Evolutionary conservation across 2,888 invertebrate species (phyloP).

Genomic region (Lymantria monacha): DNA sequence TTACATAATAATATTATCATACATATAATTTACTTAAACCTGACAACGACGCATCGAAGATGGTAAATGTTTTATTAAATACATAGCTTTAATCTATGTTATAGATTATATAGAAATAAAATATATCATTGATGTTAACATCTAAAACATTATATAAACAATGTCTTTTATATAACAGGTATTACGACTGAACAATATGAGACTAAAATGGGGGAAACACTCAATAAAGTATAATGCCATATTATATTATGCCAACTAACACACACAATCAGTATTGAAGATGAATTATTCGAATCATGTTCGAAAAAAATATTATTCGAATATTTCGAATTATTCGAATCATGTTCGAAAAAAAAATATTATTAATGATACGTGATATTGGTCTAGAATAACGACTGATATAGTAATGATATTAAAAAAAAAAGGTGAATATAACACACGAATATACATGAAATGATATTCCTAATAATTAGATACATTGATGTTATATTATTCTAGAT

Average conservation of each 20-base stretch:
- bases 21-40: constrained; percentile 25
- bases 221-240: constrained; percentile 32
- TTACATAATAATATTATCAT: constrained; percentile 1
- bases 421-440: constrained; percentile 21
- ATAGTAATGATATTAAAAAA: constrained; percentile 26
- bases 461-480: constrained; percentile 48
- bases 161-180: constrained; percentile 40
- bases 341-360: constrained; percentile 9
- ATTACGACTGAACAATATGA: constrained; percentile 54
- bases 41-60: constrained; percentile 53
- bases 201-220: constrained; percentile 49
- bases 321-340: constrained; percentile 9
- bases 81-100: constrained; percentile 53
- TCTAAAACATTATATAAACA: constrained; percentile 33
- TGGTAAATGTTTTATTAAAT: constrained; percentile 37
- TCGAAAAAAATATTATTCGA: constrained; percentile 14
- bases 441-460: constrained; percentile 36
- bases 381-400: constrained; percentile 24
- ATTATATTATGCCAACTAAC: constrained; percentile 14
- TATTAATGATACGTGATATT: constrained; percentile 16
- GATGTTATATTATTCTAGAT: constrained; percentile 36
- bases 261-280: constrained; percentile 12
- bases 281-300: constrained; percentile 7
- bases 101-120: constrained; percentile 24
- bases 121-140: constrained; percentile 39